Conservation (phyloP, 2,888 invertebrate genomes). For the Pammene aurita region DNA sequence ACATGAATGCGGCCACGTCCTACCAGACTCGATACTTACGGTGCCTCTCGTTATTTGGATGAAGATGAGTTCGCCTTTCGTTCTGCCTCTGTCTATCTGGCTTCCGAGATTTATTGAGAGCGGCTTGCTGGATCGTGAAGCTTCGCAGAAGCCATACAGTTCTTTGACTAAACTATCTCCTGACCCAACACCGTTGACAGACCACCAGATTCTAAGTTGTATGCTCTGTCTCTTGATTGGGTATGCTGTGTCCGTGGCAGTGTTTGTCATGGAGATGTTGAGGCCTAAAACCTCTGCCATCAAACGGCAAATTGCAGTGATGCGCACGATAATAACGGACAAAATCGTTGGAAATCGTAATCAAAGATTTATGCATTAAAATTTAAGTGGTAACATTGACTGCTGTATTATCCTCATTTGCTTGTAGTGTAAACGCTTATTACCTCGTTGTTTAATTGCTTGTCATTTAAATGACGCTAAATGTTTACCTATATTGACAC, state of each 20-base stretch:
- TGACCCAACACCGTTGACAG: slow-evolving; percentile 61
- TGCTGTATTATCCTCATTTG: no score
- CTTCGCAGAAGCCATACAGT: slow-evolving; percentile 48
- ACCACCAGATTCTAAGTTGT: slow-evolving; percentile 62
- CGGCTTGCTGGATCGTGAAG: slow-evolving; percentile 61
- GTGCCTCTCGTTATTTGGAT: slow-evolving; percentile 69
- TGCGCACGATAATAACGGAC: slow-evolving; percentile 14
- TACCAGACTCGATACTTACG: slow-evolving; percentile 67
- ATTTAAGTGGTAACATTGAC: not conserved
- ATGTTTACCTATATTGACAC: no score
- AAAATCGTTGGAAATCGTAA: slow-evolving; percentile 18
- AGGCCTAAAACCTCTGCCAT: slow-evolving; percentile 47
- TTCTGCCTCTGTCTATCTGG: slow-evolving; percentile 56
- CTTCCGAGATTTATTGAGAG: slow-evolving; percentile 65
- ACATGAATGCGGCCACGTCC: slow-evolving; percentile 64
- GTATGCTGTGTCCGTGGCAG: slow-evolving; percentile 53
- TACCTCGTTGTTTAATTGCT: no score
- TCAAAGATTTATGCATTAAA: slow-evolving; percentile 32
- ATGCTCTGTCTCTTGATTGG: slow-evolving; percentile 61
- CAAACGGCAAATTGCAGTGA: slow-evolving; percentile 14
- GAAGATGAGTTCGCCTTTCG: slow-evolving; percentile 63
- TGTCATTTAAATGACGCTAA: no score
- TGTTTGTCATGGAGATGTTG: slow-evolving; percentile 60
- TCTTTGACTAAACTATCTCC: slow-evolving; percentile 48
- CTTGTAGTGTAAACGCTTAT: no score